These are phyloP conservation scores for Dinoponera quadriceps DNA, from an alignment of 1,140 invertebrate species.

Conservation along the genomic window DNA sequence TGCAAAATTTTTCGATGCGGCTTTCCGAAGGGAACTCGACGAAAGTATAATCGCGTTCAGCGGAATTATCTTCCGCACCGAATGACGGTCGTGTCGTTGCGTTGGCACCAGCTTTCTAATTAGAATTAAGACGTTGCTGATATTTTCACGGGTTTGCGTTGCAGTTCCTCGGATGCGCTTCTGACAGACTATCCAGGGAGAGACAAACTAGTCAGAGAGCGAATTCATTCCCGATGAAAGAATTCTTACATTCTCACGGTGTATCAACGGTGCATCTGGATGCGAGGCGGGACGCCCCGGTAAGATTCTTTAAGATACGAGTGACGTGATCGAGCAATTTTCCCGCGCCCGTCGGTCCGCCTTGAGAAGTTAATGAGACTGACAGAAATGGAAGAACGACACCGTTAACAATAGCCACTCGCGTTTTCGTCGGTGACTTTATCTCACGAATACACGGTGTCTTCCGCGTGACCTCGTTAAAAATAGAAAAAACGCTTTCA, in stretches of 20 bases:
- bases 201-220: constrained; percentile 89
- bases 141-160: constrained; percentile 73
- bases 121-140: constrained; percentile 12
- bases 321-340: constrained; percentile 18
- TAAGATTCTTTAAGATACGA: constrained; percentile 84
- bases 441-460: too few species aligned
- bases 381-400: not conserved
- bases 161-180: constrained; percentile 90
- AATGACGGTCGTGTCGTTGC: too few species aligned
- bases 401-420: not conserved
- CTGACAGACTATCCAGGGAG: too few species aligned
- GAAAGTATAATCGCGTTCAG: too few species aligned
- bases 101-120: not conserved
- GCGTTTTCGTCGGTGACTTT: not conserved
- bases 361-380: constrained; percentile 22
- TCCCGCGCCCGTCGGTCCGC: not conserved
- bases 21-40: too few species aligned
- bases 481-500: too few species aligned
- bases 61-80: too few species aligned
- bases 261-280: constrained; percentile 89
- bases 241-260: constrained; percentile 87
- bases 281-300: constrained; percentile 90
- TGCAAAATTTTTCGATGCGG: too few species aligned
- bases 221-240: constrained; percentile 94
- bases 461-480: too few species aligned